Base-by-base conservation (phyloP, 2,113 vertebrate species). In the Urocynchramus pylzowi region DNA sequence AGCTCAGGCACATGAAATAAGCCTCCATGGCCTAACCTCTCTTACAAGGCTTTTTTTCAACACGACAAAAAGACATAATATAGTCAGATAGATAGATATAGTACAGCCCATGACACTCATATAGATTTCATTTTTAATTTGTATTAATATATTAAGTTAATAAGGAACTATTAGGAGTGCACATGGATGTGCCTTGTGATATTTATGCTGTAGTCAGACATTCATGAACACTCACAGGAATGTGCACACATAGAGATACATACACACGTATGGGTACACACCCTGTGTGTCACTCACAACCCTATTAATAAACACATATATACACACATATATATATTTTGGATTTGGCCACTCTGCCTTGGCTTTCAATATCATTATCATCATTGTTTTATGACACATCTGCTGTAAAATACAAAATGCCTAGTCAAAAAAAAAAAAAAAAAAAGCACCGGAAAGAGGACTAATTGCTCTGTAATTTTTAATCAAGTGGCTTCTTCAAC, bases 391-490 rank as follows among this genome's bases (percentile, higher is more conserved):
- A 96, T 76, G 92, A 94, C 83, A 89, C 60, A 60, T 93, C 95
- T 94, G 79, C 83, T 92, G 87, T 31, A 90, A 69, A 91, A 93
- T 91, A 89, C 88, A 86, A 93, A 96, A 98, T 79, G 75, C 54
- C 37, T 93, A 27, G 49, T 69, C 84, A 57, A 84, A 96, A 95
- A 88, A 67, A 53, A 61, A 54, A 63, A 41, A 30, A 54, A 68
- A 50, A 85, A 41, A 84, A 16, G 81, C 78, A 65, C 39, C 42
- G 78, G 96, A 97, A 97, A 95, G 95, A 94, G 82, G 30, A 90
- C 93, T 96, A 97, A 98, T 97, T 97, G 93, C 92, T 97, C 94
- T 95, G 93, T 96, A 97, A 97, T 97, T 97, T 96, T 95, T 96
- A 97, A 98, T 97, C 96, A 97, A 98, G 75, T 95, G 81, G 82